Conservation (phyloP, 2,113 vertebrate genomes). For the Mus pahari region DNA sequence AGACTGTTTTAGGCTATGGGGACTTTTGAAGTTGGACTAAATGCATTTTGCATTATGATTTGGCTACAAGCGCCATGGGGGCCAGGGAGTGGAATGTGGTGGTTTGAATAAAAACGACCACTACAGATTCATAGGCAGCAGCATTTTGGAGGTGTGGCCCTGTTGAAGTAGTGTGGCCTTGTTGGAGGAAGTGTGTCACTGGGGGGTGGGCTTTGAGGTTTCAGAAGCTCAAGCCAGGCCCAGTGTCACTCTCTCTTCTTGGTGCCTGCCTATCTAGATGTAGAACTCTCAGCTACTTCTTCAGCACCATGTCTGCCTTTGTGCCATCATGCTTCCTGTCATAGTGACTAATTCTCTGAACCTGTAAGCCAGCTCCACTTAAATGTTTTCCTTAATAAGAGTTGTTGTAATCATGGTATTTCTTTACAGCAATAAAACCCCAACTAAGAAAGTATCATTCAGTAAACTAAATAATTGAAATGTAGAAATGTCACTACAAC, state of each 20-base stretch:
- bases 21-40: not conserved
- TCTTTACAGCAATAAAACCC: not conserved
- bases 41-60: not conserved
- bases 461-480: slow-evolving; percentile 25
- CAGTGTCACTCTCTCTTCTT: not conserved
- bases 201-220: not conserved
- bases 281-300: not conserved
- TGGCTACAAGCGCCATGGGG: not conserved
- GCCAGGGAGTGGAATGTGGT: not conserved
- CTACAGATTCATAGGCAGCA: not conserved
- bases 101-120: not conserved
- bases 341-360: not conserved
- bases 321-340: not conserved
- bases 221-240: not conserved
- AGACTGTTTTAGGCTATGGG: not conserved
- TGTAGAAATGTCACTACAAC: not conserved
- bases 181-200: not conserved
- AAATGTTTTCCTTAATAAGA: not conserved
- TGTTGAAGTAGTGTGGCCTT: not conserved
- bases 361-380: not conserved
- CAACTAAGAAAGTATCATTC: not conserved
- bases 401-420: not conserved
- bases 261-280: not conserved
- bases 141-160: not conserved
- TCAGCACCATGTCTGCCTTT: not conserved